Evolutionary conservation across 1,140 invertebrate genomes (phyloP).

Genomic region (Atopsyche davidsoni): DNA sequence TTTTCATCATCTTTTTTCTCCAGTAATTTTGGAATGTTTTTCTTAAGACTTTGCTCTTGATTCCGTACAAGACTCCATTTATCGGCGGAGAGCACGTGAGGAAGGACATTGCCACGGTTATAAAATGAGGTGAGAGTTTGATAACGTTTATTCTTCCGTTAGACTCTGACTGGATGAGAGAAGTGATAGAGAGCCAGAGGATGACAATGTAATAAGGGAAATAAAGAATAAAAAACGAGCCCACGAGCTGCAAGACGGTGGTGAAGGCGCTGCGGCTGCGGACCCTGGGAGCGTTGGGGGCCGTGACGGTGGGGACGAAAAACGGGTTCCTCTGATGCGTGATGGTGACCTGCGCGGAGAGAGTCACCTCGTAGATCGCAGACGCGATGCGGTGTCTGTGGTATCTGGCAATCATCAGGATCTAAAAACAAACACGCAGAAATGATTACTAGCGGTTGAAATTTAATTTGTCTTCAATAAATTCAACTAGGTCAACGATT

Average conservation of each 20-base stretch:
- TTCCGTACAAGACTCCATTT: constrained; percentile 70
- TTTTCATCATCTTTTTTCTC: constrained; percentile 73
- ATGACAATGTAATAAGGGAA: constrained; percentile 67
- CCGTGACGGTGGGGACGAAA: constrained; percentile 55
- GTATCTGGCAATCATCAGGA: constrained; percentile 72
- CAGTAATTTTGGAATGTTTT: constrained; percentile 72
- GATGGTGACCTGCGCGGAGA: constrained; percentile 77
- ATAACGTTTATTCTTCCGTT: constrained; percentile 27
- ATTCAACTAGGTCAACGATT: too few species aligned
- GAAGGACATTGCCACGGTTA: constrained; percentile 55
- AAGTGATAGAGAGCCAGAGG: constrained; percentile 57
- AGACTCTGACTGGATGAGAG: constrained; percentile 31
- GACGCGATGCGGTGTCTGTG: constrained; percentile 77
- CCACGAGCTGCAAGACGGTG: constrained; percentile 64
- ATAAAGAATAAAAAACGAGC: constrained; percentile 65
- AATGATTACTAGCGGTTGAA: constrained; percentile 14
- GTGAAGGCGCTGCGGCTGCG: constrained; percentile 60
- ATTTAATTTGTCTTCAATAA: too few species aligned
- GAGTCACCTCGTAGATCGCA: constrained; percentile 76
- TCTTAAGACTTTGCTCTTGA: constrained; percentile 63
- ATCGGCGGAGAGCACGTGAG: constrained; percentile 63
- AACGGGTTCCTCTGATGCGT: constrained; percentile 74
- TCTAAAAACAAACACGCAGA: constrained; percentile 48
- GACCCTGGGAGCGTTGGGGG: constrained; percentile 50
- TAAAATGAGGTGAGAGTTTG: constrained; percentile 44